Evolutionary conservation across 2,113 vertebrate species (phyloP).

Genomic region (Hippoglossus stenolepis): DNA sequence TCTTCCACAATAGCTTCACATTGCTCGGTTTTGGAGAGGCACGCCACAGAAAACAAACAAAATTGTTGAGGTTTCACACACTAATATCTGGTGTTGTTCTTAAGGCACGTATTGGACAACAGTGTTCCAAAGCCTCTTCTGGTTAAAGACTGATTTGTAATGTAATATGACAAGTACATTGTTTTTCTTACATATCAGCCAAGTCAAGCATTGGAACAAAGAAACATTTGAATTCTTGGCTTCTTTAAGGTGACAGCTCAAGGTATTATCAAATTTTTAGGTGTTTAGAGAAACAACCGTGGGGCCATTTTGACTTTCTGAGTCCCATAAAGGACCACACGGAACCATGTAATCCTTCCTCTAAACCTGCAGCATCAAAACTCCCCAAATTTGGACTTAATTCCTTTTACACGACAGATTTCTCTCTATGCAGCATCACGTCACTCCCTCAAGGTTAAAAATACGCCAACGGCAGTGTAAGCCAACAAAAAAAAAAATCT

Average conservation of each 20-base stretch:
- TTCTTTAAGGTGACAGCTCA: neutral
- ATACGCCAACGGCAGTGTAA: slow-evolving; percentile 44
- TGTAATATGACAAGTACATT: slow-evolving; percentile 1
- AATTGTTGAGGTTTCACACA: slow-evolving; percentile 59
- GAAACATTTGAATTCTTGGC: neutral
- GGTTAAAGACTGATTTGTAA: slow-evolving; percentile 5
- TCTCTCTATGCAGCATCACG: slow-evolving; percentile 30
- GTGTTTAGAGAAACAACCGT: neutral
- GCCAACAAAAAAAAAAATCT: slow-evolving; percentile 50
- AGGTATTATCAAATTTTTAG: neutral
- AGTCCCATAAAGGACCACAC: neutral
- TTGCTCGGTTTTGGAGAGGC: slow-evolving; percentile 40
- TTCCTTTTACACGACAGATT: slow-evolving; percentile 21
- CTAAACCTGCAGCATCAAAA: neutral
- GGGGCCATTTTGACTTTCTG: neutral
- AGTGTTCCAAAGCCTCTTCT: slow-evolving; percentile 24
- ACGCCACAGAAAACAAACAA: slow-evolving; percentile 50
- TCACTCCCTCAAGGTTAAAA: slow-evolving; percentile 60
- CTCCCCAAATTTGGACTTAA: slow-evolving; percentile 36
- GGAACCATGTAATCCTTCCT: neutral
- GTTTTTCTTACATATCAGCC: slow-evolving; percentile 1
- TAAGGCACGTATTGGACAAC: slow-evolving; percentile 46
- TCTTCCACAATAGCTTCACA: slow-evolving; percentile 59
- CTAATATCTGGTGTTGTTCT: slow-evolving; percentile 56
- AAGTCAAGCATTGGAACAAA: neutral